Conservation (phyloP, 92 coral and sea anemone genomes). For the Siderastrea siderea region DNA sequence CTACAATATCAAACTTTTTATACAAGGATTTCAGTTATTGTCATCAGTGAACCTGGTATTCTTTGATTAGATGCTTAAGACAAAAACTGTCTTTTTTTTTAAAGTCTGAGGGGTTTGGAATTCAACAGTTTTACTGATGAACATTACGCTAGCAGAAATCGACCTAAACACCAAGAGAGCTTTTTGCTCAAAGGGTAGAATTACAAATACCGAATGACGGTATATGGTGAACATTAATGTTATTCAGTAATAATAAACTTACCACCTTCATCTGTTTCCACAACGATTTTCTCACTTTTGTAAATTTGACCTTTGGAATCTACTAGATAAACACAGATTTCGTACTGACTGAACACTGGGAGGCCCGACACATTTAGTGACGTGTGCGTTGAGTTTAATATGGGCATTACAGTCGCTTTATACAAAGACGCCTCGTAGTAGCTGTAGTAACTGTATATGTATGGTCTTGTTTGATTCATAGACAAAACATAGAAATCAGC, state of each 20-base stretch:
- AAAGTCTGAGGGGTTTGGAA: no score
- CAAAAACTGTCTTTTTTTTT: no score
- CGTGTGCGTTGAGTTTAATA: not conserved
- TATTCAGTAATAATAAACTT: not conserved
- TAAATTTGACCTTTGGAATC: slow-evolving; percentile 1
- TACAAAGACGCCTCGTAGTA: not conserved
- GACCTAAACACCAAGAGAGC: no score
- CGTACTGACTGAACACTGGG: slow-evolving; percentile 16
- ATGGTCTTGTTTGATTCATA: slow-evolving; percentile 6
- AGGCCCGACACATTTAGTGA: not conserved
- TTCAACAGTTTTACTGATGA: no score
- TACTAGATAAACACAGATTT: not conserved
- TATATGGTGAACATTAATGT: no score
- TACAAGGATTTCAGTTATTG: no score
- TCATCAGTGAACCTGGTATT: no score
- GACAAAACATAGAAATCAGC: slow-evolving; percentile 5
- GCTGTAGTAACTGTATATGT: not conserved
- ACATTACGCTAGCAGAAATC: no score
- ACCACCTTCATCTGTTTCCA: slow-evolving; percentile 20
- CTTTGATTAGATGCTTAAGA: no score
- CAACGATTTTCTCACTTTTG: not conserved
- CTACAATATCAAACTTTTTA: no score
- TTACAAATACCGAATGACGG: no score
- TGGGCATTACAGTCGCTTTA: not conserved
- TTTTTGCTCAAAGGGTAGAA: no score